Percentiles rank a stretch among this genome's conserved stretches.
phyloP scores from a whole-genome alignment of 2,888 invertebrate genomes.

The Himalopsyche anomala region DNA sequence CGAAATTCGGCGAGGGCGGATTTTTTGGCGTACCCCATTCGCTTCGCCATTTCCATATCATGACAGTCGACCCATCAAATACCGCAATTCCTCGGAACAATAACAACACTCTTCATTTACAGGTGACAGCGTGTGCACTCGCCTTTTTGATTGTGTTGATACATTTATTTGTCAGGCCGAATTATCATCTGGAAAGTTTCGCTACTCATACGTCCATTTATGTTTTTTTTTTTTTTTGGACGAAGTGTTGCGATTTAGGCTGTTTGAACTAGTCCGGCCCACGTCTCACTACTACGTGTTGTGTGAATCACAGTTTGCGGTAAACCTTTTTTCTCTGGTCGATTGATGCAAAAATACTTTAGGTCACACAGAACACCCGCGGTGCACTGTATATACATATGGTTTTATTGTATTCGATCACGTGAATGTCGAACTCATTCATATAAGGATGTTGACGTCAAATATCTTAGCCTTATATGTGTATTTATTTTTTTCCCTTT shows the following conservation, averaged over 20 bases:
- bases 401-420: background rate
- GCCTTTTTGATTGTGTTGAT: background rate
- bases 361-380: background rate
- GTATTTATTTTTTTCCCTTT: too few relatives aligned
- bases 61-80: background rate
- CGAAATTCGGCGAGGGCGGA: background rate
- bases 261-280: background rate
- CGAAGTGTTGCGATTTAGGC: background rate
- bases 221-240: background rate
- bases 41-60: background rate
- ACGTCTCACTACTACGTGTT: background rate
- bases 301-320: background rate
- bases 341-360: background rate
- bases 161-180: background rate
- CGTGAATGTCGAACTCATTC: background rate
- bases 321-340: background rate
- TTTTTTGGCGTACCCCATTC: constrained; percentile 13
- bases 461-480: too few relatives aligned
- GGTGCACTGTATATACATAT: background rate
- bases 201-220: background rate
- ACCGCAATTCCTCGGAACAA: background rate
- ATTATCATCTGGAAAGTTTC: constrained; percentile 13
- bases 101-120: background rate
- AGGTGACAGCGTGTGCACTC: background rate
- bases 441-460: too few relatives aligned